Evolutionary conservation across 1,140 invertebrate genomes (phyloP).

Genomic region (Drosophila sp.): DNA sequence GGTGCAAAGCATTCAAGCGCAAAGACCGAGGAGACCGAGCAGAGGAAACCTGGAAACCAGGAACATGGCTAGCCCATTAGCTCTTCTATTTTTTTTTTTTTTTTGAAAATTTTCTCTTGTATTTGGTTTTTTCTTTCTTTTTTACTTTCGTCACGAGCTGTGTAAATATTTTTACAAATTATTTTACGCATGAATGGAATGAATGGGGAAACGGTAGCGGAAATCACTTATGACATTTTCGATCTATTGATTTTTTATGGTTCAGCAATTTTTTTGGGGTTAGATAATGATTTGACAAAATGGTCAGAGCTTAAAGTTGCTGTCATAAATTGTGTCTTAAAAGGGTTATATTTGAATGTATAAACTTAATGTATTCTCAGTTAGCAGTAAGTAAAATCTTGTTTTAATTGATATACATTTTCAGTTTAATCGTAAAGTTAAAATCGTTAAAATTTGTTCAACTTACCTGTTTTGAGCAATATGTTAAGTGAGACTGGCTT

Average conservation of each 20-base stretch:
- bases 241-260: conserved; percentile 77
- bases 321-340: neutral
- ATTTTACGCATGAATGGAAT: conserved; percentile 75
- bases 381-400: too few species aligned
- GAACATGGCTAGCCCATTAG: conserved; percentile 62
- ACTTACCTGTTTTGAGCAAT: neutral
- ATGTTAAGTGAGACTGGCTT: neutral
- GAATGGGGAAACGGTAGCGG: conserved; percentile 64
- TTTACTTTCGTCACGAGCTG: conserved; percentile 34
- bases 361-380: neutral
- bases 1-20: conserved; percentile 57
- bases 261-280: conserved; percentile 60
- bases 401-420: too few species aligned
- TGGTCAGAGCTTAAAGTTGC: conserved; percentile 28
- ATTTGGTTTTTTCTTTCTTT: conserved; percentile 7
- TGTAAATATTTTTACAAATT: conserved; percentile 80
- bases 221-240: conserved; percentile 81
- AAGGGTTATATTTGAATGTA: conserved; percentile 4
- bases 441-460: neutral
- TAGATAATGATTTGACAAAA: conserved; percentile 55
- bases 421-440: too few species aligned
- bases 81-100: conserved; percentile 57
- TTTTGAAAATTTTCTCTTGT: conserved; percentile 46
- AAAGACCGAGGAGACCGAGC: conserved; percentile 1
- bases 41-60: conserved; percentile 9